phyloP scores from a whole-genome alignment of 2,888 invertebrate genomes.

The Drosophila borborema region DNA sequence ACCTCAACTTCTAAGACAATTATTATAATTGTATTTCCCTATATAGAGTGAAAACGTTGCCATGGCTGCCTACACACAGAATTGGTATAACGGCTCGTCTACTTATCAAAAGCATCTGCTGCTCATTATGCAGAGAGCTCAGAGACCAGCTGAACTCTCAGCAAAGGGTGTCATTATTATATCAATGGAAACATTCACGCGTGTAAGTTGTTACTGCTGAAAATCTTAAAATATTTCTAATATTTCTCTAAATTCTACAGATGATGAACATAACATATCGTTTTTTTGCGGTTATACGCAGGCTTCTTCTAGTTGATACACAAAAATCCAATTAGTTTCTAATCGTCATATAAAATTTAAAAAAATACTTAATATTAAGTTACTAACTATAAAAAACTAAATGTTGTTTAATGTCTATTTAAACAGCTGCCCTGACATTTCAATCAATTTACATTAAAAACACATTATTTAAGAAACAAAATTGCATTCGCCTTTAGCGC shows the following conservation, averaged over 20 bases:
- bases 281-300: slow-evolving; percentile 37
- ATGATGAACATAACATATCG: slow-evolving; percentile 52
- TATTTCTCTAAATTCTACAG: slow-evolving; percentile 15
- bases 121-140: slow-evolving; percentile 40
- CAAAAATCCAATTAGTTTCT: background rate
- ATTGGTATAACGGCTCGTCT: slow-evolving; percentile 54
- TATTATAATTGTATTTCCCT: background rate
- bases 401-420: background rate
- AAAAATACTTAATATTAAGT: too few relatives aligned
- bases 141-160: background rate
- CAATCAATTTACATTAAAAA: slow-evolving; percentile 15
- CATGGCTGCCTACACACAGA: slow-evolving; percentile 2
- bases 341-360: background rate
- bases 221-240: background rate
- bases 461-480: background rate
- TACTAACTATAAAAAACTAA: background rate
- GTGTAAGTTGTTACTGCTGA: background rate
- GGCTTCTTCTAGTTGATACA: slow-evolving; percentile 2
- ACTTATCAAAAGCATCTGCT: slow-evolving; percentile 42
- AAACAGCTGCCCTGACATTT: slow-evolving; percentile 7
- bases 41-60: slow-evolving; percentile 17
- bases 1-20: background rate
- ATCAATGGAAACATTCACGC: slow-evolving; percentile 2
- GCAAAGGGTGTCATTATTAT: background rate
- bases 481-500: background rate